Evolutionary conservation across 2,113 vertebrate genomes (phyloP), one percentile per base, ranked within the genome.

Genomic region (Eretmochelys imbricata): DNA sequence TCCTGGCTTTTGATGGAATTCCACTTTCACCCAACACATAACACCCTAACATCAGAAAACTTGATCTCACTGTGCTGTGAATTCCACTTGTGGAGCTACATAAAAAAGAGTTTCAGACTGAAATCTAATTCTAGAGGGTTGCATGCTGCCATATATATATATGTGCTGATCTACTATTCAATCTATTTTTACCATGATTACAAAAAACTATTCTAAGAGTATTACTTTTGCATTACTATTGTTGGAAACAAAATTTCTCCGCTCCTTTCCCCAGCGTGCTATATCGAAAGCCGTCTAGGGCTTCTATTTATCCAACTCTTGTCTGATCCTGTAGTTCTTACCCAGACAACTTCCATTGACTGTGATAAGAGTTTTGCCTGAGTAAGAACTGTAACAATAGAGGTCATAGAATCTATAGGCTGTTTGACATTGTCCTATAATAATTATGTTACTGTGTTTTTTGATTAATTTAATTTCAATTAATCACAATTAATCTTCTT

Each of bases 401-500:
- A 55, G 88, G 29, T 85, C 38, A 85, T 3, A 59, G 59, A 89
- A 96, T 97, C 84, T 95, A 91, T 69, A 93, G 88, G 72, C 69
- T 94, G 80, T 94, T 96, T 98, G 97, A 98, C 94, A 89, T 91
- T 97, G 95, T 96, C 92, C 96, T 97, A 89, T 82, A 93, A 95
- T 95, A 97, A 96, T 96, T 96, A 94, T 94, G 89, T 96, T 96
- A 85, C 53, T 82, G 0, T 65, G 69, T 93, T 90, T 94, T 90
- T 90, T 96, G 59, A 93, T 42, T 42, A 42, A 42, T 42, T 42
- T 42, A 42, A 42, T 42, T 42, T 42, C 38, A 42, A 42, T 42
- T 90, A 97, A 98, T 97, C 65, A 93, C 91, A 91, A 97, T 98
- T 96, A 97, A 97, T 97, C 94, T 96, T 51, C 91, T 92, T 97